Percentiles rank a stretch among this genome's conserved stretches.
Conservation (phyloP, 2,113 vertebrate species). For the Oreochromis spilurus region DNA sequence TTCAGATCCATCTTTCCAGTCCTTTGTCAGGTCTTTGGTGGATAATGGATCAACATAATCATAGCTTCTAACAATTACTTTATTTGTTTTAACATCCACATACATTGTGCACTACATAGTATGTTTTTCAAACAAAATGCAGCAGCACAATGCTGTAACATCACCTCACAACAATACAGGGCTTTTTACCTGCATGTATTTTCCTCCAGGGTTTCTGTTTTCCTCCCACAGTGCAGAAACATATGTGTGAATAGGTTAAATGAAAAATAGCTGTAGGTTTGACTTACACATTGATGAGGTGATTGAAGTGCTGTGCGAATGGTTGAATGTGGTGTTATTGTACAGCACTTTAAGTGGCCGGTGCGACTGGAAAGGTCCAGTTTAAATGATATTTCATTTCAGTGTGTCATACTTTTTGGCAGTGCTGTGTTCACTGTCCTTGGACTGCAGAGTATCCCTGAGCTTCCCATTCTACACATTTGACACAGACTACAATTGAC, state of each 20-base stretch:
- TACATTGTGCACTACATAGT: fast-evolving
- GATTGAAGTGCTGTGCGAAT: neutral
- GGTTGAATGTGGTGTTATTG: neutral
- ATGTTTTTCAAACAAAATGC: neutral
- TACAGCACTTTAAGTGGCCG: neutral
- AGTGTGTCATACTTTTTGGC: neutral
- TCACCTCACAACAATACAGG: neutral
- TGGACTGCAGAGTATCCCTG: fast-evolving
- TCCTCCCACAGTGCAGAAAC: neutral
- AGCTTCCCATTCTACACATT: neutral
- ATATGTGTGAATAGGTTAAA: neutral
- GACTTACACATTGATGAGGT: neutral
- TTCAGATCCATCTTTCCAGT: no score
- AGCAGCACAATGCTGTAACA: neutral
- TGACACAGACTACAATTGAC: neutral
- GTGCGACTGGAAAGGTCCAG: fast-evolving
- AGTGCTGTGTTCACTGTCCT: neutral
- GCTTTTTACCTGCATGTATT: neutral
- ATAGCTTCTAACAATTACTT: neutral
- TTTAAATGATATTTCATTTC: neutral
- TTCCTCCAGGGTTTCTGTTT: neutral
- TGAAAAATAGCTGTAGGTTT: neutral
- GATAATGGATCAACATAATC: neutral
- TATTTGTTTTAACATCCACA: neutral
- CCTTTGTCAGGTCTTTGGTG: no score